Evolutionary conservation across 2,113 vertebrate species (phyloP).

Genomic region (Urocolius indicus): DNA sequence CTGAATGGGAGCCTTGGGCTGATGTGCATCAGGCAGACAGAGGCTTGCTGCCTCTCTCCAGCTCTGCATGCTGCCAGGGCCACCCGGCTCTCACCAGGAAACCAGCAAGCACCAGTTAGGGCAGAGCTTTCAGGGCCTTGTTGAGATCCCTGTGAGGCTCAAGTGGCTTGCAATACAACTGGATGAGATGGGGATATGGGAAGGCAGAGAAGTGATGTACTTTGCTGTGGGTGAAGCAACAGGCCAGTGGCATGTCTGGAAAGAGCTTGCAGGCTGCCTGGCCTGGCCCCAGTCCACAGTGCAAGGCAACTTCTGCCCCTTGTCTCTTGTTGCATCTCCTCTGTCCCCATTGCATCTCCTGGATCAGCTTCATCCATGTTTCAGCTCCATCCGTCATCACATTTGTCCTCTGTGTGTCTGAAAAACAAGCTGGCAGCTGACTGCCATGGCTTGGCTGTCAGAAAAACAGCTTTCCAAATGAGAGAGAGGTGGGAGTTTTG

Average conservation of each 20-base stretch:
- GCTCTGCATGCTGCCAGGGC: neutral
- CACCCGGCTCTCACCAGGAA: neutral
- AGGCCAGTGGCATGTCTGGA: neutral
- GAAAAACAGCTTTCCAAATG: slow-evolving; percentile 53
- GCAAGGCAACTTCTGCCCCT: neutral
- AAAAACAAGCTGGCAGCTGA: slow-evolving; percentile 30
- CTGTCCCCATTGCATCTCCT: neutral
- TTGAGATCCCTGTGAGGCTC: neutral
- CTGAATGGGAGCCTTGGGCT: rapidly evolving
- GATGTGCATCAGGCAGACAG: neutral
- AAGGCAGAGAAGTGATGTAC: neutral
- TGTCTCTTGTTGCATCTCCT: neutral
- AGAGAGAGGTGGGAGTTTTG: slow-evolving; percentile 66
- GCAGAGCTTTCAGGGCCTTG: neutral
- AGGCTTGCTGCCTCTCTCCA: neutral
- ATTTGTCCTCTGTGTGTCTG: neutral
- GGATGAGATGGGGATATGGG: neutral
- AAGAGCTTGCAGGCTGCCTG: neutral
- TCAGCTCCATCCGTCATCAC: slow-evolving; percentile 22
- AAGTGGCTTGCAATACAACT: neutral
- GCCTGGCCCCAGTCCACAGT: neutral
- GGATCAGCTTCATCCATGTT: neutral
- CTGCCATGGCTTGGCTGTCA: slow-evolving; percentile 41
- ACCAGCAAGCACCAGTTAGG: neutral
- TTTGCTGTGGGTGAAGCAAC: neutral